Evolutionary conservation across 2,797 vertebrate species (phyloP), one percentile per base, ranked within the genome.

Genomic region (Periophthalmus magnuspinnatus): DNA sequence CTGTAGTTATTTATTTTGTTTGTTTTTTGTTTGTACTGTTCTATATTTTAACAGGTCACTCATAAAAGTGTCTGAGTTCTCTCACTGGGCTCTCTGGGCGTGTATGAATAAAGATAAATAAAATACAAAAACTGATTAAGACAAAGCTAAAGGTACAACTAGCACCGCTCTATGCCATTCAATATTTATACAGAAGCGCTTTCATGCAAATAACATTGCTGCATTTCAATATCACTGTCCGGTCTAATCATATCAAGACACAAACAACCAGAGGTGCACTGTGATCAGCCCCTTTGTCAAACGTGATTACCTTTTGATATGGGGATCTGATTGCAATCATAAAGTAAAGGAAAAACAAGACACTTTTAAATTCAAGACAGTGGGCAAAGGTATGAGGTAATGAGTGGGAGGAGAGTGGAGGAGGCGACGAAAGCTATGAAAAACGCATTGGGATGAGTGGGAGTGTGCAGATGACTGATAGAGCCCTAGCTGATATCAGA

Each of bases 401-500:
- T 81, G 83, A 72, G 82, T 85, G 79, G 78, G 77, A 84, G 73
- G 76, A 36, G 75, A 78, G 64, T 59, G 78, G 82, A 82, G 82
- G 77, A 82, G 83, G 72, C 17, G 58, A 83, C 78, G 77, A 84
- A 83, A 80, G 71, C 66, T 73, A 75, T 71, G 72, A 72, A 68
- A 78, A 71, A 70, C 56, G 72, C 75, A 72, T 14, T 28, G 67
- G 66, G 78, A 72, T 14, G 68, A 77, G 86, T 81, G 73, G 81
- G 82, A 77, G 82, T 78, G 69, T 82, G 72, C 77, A 74, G 74
- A 36, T 84, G 82, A 87, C 74, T 81, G 83, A 86, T 83, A 79
- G 80, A 76, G 78, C 76, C 67, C 79, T 77, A 75, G 72, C 80
- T 84, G 76, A 85, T 87, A 89, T 90, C 88, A 85, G 82, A 88